Evolutionary conservation across 2,797 vertebrate genomes (phyloP).

Genomic region (Eleutherodactylus coqui): DNA sequence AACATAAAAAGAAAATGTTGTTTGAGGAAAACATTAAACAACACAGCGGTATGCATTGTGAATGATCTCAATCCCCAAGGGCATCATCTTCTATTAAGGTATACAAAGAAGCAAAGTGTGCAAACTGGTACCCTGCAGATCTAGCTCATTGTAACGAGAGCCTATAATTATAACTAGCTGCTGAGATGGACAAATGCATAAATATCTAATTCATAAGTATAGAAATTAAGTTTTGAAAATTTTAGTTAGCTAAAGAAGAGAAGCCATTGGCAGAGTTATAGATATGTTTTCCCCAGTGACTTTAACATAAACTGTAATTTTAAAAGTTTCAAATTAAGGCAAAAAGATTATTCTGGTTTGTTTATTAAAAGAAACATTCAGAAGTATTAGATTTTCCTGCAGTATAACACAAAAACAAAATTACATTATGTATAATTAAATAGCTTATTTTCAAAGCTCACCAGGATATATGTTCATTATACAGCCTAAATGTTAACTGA

Average conservation of each 20-base stretch:
- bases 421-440: slow-evolving; percentile 46
- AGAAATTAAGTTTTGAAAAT: slow-evolving; percentile 8
- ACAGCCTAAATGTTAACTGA: slow-evolving; percentile 22
- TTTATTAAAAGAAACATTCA: slow-evolving; percentile 25
- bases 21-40: slow-evolving; percentile 53
- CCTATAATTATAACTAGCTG: slow-evolving; percentile 54
- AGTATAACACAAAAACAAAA: slow-evolving; percentile 50
- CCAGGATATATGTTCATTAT: slow-evolving; percentile 49
- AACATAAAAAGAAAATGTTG: slow-evolving; percentile 17
- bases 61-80: slow-evolving; percentile 48
- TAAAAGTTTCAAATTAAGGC: not conserved
- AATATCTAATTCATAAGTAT: slow-evolving; percentile 31
- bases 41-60: slow-evolving; percentile 44
- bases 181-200: slow-evolving; percentile 46
- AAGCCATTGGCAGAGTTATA: not conserved
- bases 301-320: not conserved
- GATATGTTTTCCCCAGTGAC: not conserved
- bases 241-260: not conserved
- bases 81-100: slow-evolving; percentile 51
- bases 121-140: slow-evolving; percentile 49
- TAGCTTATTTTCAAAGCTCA: slow-evolving; percentile 47
- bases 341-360: slow-evolving; percentile 9
- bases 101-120: slow-evolving; percentile 46
- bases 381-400: slow-evolving; percentile 11
- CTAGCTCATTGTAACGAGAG: slow-evolving; percentile 42